These are phyloP conservation scores for Antechinus flavipes DNA, from an alignment of 2,113 vertebrate genomes.

Conservation along the genomic window DNA sequence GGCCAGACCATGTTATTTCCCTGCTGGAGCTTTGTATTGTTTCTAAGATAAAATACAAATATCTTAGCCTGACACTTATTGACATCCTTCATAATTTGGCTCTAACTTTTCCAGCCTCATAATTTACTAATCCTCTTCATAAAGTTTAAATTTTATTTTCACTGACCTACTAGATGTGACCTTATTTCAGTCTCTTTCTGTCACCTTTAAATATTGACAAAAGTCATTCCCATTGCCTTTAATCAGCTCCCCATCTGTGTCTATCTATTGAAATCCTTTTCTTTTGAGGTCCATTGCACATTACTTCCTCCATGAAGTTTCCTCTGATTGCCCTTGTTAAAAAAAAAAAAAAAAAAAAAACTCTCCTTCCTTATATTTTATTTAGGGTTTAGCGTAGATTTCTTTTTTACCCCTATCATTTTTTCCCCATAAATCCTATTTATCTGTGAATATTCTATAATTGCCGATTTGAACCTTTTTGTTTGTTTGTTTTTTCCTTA, in stretches of 20 bases:
- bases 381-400: background rate
- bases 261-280: background rate
- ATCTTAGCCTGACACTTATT: background rate
- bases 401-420: background rate
- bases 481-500: background rate
- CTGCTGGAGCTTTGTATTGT: background rate
- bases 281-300: background rate
- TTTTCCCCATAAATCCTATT: background rate
- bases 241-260: background rate
- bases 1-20: background rate
- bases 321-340: background rate
- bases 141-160: background rate
- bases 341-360: no score
- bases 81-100: background rate
- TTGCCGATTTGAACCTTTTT: background rate
- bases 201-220: background rate
- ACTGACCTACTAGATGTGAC: background rate
- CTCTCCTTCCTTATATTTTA: background rate
- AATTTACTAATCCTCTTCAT: background rate
- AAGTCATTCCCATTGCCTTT: background rate
- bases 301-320: background rate
- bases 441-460: background rate
- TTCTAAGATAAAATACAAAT: background rate
- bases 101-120: background rate
- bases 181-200: background rate